Evolutionary conservation across 2,888 invertebrate species (phyloP).

Genomic region (Polyommatus icarus): DNA sequence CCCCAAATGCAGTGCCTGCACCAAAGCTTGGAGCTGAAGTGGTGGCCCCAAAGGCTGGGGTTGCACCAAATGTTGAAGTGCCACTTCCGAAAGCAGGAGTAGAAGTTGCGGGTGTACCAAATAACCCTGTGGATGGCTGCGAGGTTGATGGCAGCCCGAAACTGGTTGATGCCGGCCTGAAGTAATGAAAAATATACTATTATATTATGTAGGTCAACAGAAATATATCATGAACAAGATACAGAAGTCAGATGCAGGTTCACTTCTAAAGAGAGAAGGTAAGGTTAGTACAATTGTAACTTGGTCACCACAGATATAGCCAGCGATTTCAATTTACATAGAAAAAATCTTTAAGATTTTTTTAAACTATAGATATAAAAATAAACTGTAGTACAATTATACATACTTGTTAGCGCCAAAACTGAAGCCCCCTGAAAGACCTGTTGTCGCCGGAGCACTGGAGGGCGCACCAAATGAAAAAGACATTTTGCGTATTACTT

Average conservation of each 20-base stretch:
- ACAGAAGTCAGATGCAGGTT: not conserved
- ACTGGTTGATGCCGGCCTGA: constrained; percentile 63
- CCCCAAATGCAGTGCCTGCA: constrained; percentile 48
- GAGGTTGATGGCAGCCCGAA: constrained; percentile 57
- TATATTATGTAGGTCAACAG: constrained; percentile 2
- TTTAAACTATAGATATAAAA: not conserved
- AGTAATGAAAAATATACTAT: constrained; percentile 23
- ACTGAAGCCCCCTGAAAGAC: constrained; percentile 64
- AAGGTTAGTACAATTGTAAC: not conserved
- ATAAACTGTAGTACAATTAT: not conserved
- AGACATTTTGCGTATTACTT: constrained; percentile 54
- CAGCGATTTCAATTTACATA: not conserved
- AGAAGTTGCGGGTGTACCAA: constrained; percentile 57
- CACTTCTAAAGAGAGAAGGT: not conserved
- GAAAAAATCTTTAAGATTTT: too few species aligned
- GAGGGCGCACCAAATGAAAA: constrained; percentile 73
- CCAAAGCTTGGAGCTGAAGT: constrained; percentile 55
- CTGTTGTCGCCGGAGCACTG: constrained; percentile 72
- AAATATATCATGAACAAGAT: not conserved
- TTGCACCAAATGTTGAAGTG: constrained; percentile 46
- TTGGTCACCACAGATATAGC: not conserved
- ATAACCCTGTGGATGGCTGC: constrained; percentile 62
- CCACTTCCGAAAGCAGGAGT: constrained; percentile 48
- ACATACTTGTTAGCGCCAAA: constrained; percentile 73
- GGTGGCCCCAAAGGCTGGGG: constrained; percentile 34